These are phyloP conservation scores for Leucophenga maculata DNA, from an alignment of 2,888 invertebrate species.

Conservation along the genomic window DNA sequence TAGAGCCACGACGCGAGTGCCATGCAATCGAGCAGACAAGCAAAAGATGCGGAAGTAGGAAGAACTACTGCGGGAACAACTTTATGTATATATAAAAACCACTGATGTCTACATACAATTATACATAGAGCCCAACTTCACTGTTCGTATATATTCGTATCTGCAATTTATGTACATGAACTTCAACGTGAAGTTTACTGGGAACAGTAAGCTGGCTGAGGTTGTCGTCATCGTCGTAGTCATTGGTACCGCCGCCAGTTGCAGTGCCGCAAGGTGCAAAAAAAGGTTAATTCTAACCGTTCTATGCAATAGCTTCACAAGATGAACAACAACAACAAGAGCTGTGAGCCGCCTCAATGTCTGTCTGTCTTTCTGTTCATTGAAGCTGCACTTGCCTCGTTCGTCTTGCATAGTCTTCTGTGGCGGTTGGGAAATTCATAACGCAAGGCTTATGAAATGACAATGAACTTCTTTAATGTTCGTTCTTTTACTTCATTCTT, in stretches of 20 bases:
- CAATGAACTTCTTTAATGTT: slow-evolving; percentile 21
- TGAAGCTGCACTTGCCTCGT: not conserved
- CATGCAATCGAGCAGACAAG: slow-evolving; percentile 13
- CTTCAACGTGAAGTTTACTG: slow-evolving; percentile 11
- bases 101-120: not conserved
- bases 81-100: no score
- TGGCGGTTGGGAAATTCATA: slow-evolving; percentile 6
- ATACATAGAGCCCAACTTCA: no score
- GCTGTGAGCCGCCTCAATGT: no score
- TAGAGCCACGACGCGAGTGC: not conserved
- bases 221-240: no score
- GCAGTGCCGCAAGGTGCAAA: slow-evolving; percentile 3
- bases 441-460: slow-evolving; percentile 8
- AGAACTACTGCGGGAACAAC: not conserved
- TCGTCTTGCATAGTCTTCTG: not conserved
- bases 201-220: not conserved
- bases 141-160: no score
- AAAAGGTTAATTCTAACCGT: slow-evolving; percentile 5
- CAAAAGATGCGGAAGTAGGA: slow-evolving; percentile 18
- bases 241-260: no score
- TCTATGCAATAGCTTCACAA: not conserved
- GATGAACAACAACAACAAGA: slow-evolving; percentile 6
- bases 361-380: slow-evolving; percentile 3
- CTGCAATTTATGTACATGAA: not conserved
- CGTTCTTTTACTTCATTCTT: not conserved